Evolutionary conservation across 2,888 invertebrate genomes (phyloP), one percentile per base, ranked within the genome.

Genomic region (Philonicus albiceps): DNA sequence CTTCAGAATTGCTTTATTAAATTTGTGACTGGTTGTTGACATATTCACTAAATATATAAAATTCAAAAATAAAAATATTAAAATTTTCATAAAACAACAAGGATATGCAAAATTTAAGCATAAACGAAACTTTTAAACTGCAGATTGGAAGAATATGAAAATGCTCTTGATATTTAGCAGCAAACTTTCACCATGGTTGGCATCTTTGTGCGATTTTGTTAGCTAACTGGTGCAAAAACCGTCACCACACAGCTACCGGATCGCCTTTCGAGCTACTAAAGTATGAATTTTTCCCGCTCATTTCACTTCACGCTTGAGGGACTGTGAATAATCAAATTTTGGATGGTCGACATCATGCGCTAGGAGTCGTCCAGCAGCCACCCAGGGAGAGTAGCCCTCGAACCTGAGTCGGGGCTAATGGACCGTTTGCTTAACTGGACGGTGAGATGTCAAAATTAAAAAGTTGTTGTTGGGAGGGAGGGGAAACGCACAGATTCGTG

Each of bases 241-340:
- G n/a, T 49, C 49, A 49, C 49, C 49, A n/a, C n/a, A 19, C n/a
- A 5, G 34, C 73, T n/a, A 73, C 73, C 73, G 30, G 73, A 30
- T 27, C 73, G 73, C 73, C 30, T 30, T 30, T 49, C n/a, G 16
- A 49, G 49, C 73, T 30, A 49, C 49, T 40, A 31, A 19, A 37
- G 78, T 78, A 40, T 49, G 40, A 78, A 73, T 73, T 84, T 84
- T 84, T 84, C 73, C 72, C n/a, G 43, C 40, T 84, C 72, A 73
- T 84, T 84, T 19, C 73, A 40, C 84, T 84, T 73, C 73, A 84
- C 30, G 84, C 49, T 55, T 64, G 81, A 34, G 30, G 37, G 37
- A 31, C 31, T 81, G 34, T 53, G 55, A n/a, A 81, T 55, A 81
- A 81, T 55, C 55, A 81, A 55, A 55, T 81, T 81, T 81, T 55